A percentile compares a stretch with the other conserved stretches of the same genome.
These are phyloP conservation scores for Anadara kagoshimensis DNA, from an alignment of 1,140 invertebrate species.

Conservation along the genomic window DNA sequence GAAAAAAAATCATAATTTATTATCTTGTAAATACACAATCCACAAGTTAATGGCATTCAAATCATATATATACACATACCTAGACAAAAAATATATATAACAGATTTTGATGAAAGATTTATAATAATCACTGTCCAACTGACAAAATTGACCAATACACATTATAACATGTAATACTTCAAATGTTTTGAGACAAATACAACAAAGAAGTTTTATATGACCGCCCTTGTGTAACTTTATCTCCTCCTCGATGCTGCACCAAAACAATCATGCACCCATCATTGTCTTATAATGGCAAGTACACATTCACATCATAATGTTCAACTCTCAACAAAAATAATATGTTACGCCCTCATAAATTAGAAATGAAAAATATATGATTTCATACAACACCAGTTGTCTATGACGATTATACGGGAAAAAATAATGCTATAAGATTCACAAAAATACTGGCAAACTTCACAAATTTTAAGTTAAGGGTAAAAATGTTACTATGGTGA, in stretches of 20 bases:
- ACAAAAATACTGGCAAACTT: too few relatives aligned
- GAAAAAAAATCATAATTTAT: conserved; percentile 45
- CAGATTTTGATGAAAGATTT: background rate
- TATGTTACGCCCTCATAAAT: background rate
- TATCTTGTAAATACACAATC: conserved; percentile 40
- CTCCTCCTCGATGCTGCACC: too few relatives aligned
- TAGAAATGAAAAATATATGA: background rate
- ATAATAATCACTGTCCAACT: conserved; percentile 7
- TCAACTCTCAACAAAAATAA: background rate
- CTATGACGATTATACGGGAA: too few relatives aligned
- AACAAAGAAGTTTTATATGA: background rate
- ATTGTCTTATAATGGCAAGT: too few relatives aligned
- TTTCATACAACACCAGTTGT: too few relatives aligned
- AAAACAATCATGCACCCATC: too few relatives aligned
- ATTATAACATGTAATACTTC: conserved; percentile 17
- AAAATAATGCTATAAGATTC: background rate
- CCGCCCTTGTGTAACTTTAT: too few relatives aligned
- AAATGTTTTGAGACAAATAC: conserved; percentile 28
- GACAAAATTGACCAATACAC: conserved; percentile 3
- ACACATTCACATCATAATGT: too few relatives aligned
- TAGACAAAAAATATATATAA: conserved; percentile 41
- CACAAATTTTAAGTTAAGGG: too few relatives aligned
- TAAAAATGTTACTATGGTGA: too few relatives aligned
- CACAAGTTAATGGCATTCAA: conserved; percentile 18
- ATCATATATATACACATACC: conserved; percentile 33